These are phyloP conservation scores for Dicyrtomina minuta DNA, from an alignment of 2,888 invertebrate species.

Conservation along the genomic window DNA sequence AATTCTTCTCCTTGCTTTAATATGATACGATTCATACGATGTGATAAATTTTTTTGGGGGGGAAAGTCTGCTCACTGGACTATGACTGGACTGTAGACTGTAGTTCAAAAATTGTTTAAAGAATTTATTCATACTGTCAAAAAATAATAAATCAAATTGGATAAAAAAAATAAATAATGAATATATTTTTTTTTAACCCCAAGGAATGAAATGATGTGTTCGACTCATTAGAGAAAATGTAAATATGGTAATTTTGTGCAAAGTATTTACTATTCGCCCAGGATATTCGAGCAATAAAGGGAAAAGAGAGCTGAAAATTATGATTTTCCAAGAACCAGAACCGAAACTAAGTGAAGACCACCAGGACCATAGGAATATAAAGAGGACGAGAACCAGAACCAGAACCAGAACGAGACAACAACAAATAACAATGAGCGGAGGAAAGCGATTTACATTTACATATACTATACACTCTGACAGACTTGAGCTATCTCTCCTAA, in stretches of 20 bases:
- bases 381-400: neutral
- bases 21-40: no score
- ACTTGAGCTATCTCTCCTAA: no score
- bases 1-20: no score
- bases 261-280: constrained; percentile 23
- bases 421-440: constrained; percentile 19
- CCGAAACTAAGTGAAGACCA: no score
- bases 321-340: constrained; percentile 13
- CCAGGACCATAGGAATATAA: no score
- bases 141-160: constrained; percentile 9
- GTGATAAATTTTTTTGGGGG: no score
- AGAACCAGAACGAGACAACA: neutral
- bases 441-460: constrained; percentile 5
- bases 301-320: constrained; percentile 7
- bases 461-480: neutral
- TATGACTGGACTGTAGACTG: no score
- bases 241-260: constrained; percentile 30
- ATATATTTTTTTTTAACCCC: constrained; percentile 1
- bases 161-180: constrained; percentile 14
- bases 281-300: constrained; percentile 21
- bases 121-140: neutral
- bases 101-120: no score
- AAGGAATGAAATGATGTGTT: constrained; percentile 18
- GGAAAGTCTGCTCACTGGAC: no score
- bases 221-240: constrained; percentile 27